phyloP scores from a whole-genome alignment of 2,888 invertebrate species.

The Pyrochroa serraticornis region DNA sequence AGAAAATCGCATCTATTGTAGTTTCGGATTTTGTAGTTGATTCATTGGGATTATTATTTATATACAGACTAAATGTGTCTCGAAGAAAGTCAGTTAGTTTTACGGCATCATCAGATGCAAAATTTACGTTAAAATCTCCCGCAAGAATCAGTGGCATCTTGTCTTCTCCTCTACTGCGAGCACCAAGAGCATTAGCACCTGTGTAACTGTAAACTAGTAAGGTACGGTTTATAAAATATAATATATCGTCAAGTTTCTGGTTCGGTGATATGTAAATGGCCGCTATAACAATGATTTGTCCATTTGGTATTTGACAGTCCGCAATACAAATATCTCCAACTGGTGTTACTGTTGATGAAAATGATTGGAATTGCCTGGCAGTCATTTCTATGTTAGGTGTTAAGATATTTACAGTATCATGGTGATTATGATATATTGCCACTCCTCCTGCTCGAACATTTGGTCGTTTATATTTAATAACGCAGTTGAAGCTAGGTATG shows the following conservation, averaged over 20 bases:
- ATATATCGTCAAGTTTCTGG: constrained; percentile 39
- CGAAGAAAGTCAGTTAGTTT: background rate
- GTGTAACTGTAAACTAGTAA: constrained; percentile 26
- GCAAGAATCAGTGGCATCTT: constrained; percentile 11
- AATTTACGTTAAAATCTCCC: too few relatives aligned
- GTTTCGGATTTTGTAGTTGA: constrained; percentile 18
- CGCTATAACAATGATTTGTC: constrained; percentile 36
- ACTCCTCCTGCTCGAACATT: constrained; percentile 39
- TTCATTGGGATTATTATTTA: constrained; percentile 11
- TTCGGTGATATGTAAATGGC: constrained; percentile 40
- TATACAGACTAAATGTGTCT: background rate
- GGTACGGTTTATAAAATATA: constrained; percentile 41
- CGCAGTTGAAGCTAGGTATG: constrained; percentile 42
- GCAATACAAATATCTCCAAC: constrained; percentile 36
- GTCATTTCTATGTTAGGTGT: constrained; percentile 41
- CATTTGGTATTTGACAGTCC: constrained; percentile 37
- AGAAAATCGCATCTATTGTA: constrained; percentile 23
- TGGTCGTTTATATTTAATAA: constrained; percentile 40
- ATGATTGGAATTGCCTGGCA: too few relatives aligned
- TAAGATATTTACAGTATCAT: constrained; percentile 33
- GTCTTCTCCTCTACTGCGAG: too few relatives aligned
- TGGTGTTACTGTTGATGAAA: too few relatives aligned
- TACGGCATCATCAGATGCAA: background rate
- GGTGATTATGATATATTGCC: constrained; percentile 41
- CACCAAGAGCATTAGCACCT: too few relatives aligned